Conservation (phyloP, 2,888 invertebrate species). For the Danaus chrysippus region DNA sequence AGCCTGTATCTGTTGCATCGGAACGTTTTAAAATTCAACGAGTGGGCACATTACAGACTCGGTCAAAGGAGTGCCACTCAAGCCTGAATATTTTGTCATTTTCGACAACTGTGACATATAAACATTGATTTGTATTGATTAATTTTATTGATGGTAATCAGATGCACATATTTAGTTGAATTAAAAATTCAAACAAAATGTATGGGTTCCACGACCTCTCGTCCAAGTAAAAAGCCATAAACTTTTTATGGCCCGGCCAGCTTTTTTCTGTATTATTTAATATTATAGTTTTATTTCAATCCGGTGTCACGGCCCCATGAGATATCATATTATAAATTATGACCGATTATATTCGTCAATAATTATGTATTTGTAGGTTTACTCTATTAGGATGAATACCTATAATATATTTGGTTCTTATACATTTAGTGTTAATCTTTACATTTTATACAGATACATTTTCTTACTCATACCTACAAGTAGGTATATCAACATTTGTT, state of each 20-base stretch:
- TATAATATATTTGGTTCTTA: too few relatives aligned
- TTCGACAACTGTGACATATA: conserved; percentile 31
- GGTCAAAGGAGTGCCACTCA: conserved; percentile 24
- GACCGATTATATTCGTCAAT: conserved; percentile 13
- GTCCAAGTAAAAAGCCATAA: conserved; percentile 68
- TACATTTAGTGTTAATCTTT: too few relatives aligned
- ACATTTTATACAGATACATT: too few relatives aligned
- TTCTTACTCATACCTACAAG: too few relatives aligned
- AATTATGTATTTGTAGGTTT: conserved; percentile 14
- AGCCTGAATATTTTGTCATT: conserved; percentile 30
- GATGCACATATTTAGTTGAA: conserved; percentile 68
- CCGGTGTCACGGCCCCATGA: conserved; percentile 27
- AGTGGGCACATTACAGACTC: conserved; percentile 20
- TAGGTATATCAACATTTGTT: too few relatives aligned
- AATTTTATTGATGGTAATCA: conserved; percentile 60
- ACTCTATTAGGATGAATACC: conserved; percentile 7
- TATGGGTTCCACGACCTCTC: conserved; percentile 59
- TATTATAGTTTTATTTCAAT: conserved; percentile 35
- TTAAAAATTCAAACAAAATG: conserved; percentile 64
- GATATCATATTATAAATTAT: conserved; percentile 25
- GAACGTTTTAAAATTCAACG: conserved; percentile 24
- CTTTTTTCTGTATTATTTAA: conserved; percentile 48
- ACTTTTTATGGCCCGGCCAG: conserved; percentile 61
- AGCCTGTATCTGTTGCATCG: conserved; percentile 10
- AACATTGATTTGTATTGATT: conserved; percentile 50